A percentile compares a stretch with the other conserved stretches of the same genome.
Conservation (phyloP, 64 coral and sea anemone genomes). For the Exaiptasia diaphana region DNA sequence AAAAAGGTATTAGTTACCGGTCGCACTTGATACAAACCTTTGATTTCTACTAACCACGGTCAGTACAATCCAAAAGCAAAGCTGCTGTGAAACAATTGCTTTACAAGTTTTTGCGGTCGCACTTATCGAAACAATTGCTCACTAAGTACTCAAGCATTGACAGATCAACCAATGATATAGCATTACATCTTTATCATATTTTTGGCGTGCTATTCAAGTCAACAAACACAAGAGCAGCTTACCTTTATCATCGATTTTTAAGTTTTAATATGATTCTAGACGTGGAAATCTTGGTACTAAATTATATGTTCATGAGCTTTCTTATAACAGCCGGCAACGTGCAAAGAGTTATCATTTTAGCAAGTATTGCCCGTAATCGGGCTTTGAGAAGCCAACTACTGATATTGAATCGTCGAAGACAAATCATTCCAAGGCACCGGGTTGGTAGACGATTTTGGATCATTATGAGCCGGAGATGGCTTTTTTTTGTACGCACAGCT, state of each 20-base stretch:
- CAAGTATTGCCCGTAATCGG: not conserved
- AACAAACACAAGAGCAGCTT: too few species aligned
- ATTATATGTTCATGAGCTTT: not conserved
- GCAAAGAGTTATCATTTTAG: not conserved
- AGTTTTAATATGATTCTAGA: not conserved
- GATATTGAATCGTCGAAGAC: not conserved
- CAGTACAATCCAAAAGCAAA: not conserved
- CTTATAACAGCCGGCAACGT: not conserved
- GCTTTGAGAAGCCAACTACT: not conserved
- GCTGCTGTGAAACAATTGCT: not conserved
- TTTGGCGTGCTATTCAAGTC: not conserved
- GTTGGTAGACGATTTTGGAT: too few species aligned
- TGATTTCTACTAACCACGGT: not conserved
- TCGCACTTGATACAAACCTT: not conserved
- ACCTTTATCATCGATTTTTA: too few species aligned
- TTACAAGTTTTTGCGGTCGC: not conserved
- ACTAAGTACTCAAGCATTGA: not conserved
- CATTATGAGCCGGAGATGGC: too few species aligned
- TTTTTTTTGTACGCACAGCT: too few species aligned
- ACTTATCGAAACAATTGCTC: not conserved
- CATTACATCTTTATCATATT: not conserved
- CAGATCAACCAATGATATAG: not conserved
- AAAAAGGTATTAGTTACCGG: too few species aligned
- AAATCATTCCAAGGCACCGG: not conserved
- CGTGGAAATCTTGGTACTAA: not conserved